phyloP scores from a whole-genome alignment of 2,113 vertebrate species.

The Odontophorus gujanensis region DNA sequence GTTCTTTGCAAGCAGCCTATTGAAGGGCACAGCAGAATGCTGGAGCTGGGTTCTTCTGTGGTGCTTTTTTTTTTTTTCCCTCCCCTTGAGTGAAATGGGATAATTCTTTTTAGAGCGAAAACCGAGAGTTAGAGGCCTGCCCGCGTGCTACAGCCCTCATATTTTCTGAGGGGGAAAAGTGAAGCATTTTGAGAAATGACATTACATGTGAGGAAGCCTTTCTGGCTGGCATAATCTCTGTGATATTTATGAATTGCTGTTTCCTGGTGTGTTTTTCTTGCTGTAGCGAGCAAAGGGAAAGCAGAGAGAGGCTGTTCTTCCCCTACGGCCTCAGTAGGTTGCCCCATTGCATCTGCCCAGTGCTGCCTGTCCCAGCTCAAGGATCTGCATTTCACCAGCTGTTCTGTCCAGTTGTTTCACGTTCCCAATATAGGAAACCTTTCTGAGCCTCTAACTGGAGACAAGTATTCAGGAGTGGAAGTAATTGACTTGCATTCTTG shows the following conservation, averaged over 20 bases:
- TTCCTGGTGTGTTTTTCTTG: background rate
- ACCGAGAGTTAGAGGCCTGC: background rate
- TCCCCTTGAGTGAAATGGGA: background rate
- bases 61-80: background rate
- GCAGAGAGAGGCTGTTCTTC: background rate
- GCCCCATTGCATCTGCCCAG: background rate
- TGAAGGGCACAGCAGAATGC: background rate
- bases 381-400: background rate
- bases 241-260: background rate
- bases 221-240: background rate
- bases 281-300: background rate
- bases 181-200: background rate
- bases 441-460: background rate
- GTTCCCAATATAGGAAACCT: rapidly evolving
- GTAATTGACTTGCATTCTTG: background rate
- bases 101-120: background rate
- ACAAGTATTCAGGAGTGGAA: background rate
- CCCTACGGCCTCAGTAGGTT: background rate
- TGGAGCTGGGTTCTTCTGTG: background rate
- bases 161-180: background rate
- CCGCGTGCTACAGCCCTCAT: rapidly evolving
- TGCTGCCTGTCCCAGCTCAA: rapidly evolving
- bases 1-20: background rate
- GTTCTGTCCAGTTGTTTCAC: rapidly evolving
- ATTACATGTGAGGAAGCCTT: background rate